These are phyloP conservation scores for Polypterus senegalus DNA, from an alignment of 2,113 vertebrate species.

Conservation along the genomic window DNA sequence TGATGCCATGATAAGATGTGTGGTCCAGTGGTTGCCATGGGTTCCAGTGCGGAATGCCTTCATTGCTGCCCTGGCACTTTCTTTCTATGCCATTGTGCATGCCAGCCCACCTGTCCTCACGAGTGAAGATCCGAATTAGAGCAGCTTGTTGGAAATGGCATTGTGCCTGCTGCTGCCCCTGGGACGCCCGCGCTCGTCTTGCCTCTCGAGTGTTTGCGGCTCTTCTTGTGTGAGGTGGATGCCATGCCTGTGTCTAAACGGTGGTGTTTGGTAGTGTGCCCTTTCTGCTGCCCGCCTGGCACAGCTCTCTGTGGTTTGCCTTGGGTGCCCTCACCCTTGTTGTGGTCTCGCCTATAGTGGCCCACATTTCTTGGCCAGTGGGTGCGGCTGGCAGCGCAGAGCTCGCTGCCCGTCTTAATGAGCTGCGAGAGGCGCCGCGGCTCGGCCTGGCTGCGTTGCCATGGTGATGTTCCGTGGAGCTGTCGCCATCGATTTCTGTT, in stretches of 20 bases:
- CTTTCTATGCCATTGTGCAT: constrained; percentile 8
- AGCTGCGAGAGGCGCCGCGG: constrained; percentile 33
- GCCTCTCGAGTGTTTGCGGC: too few species aligned
- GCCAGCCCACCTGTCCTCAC: constrained; percentile 5
- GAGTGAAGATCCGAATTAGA: too few species aligned
- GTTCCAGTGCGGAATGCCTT: background rate
- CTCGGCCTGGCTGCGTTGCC: constrained; percentile 48
- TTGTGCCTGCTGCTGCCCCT: constrained; percentile 7
- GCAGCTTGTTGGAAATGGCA: background rate
- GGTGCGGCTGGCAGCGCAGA: constrained; percentile 5
- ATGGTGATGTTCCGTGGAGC: constrained; percentile 48
- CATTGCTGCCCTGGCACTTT: background rate
- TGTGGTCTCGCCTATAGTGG: background rate
- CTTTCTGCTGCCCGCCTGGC: too few species aligned
- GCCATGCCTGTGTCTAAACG: too few species aligned
- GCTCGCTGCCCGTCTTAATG: constrained; percentile 28
- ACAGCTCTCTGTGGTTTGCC: too few species aligned
- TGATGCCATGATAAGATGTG: too few species aligned
- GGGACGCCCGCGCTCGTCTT: background rate
- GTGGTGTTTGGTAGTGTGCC: too few species aligned
- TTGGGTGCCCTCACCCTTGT: constrained; percentile 9
- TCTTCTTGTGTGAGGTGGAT: too few species aligned
- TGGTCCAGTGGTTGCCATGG: too few species aligned
- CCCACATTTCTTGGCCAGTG: too few species aligned
- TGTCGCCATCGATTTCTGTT: constrained; percentile 33